phyloP scores from a whole-genome alignment of 2,888 invertebrate species.

The Sialis lutaria region DNA sequence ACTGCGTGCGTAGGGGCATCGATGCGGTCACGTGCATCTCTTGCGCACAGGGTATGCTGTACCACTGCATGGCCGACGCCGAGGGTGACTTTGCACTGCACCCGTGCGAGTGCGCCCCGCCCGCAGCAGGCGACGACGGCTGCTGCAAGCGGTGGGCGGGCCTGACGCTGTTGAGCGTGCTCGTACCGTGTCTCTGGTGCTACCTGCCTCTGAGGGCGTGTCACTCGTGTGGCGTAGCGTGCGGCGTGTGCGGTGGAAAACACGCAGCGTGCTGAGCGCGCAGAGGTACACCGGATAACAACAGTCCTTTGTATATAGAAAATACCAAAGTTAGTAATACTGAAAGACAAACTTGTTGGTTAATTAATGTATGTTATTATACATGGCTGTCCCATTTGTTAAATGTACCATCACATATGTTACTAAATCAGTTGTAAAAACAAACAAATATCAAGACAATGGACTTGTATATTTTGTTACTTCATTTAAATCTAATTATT shows the following conservation, averaged over 20 bases:
- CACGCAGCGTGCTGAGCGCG: constrained; percentile 29
- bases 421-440: no score
- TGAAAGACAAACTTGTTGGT: no score
- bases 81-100: constrained; percentile 76
- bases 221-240: constrained; percentile 65
- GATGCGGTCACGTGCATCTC: constrained; percentile 69
- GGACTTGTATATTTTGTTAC: no score
- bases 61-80: constrained; percentile 84
- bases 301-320: no score
- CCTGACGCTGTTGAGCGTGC: constrained; percentile 63
- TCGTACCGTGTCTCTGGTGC: constrained; percentile 89
- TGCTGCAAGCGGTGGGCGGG: constrained; percentile 77
- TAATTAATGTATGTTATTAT: no score
- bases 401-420: no score
- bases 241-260: constrained; percentile 68
- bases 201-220: constrained; percentile 75
- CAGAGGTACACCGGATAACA: no score
- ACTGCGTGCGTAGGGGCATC: constrained; percentile 61
- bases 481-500: no score
- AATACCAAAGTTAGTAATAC: no score
- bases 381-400: no score
- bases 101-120: constrained; percentile 54
- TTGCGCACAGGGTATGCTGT: constrained; percentile 79
- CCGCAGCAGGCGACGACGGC: constrained; percentile 40
- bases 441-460: no score